A percentile compares a stretch with the other conserved stretches of the same genome.
Evolutionary conservation across 2,888 invertebrate species (phyloP).

Genomic region (Thumatha senex): DNA sequence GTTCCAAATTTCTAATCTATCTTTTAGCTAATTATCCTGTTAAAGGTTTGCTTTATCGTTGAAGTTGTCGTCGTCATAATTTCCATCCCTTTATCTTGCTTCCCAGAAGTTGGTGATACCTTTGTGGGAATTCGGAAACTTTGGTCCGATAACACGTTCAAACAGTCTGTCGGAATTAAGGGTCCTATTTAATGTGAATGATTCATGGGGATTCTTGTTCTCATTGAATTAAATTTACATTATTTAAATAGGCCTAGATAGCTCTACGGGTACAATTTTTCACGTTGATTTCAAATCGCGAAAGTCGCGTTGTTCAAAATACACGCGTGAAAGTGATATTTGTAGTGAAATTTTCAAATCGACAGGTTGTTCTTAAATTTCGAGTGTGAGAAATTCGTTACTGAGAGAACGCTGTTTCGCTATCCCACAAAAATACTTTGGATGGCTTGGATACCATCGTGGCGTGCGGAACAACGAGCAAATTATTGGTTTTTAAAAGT

Average conservation of each 20-base stretch:
- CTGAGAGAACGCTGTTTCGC: no score
- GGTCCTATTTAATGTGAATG: conserved; percentile 32
- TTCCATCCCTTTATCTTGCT: conserved; percentile 77
- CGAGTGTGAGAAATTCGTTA: no score
- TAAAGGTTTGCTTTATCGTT: conserved; percentile 60
- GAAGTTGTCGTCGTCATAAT: conserved; percentile 70
- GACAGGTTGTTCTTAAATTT: no score
- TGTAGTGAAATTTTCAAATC: no score
- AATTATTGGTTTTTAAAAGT: no score
- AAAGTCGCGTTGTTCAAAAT: no score
- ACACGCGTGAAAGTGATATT: no score
- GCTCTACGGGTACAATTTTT: no score
- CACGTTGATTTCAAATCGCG: neutral
- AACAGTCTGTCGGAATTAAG: conserved; percentile 48
- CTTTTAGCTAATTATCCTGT: conserved; percentile 53
- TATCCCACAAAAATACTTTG: no score
- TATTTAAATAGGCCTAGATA: no score
- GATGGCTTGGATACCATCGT: no score
- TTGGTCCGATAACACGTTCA: conserved; percentile 52
- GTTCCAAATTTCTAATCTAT: conserved; percentile 32
- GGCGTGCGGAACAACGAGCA: no score
- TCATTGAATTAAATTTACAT: neutral
- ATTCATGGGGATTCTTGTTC: conserved; percentile 13
- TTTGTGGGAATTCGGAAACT: conserved; percentile 57
- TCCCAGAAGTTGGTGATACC: conserved; percentile 71